phyloP scores from a whole-genome alignment of 2,888 invertebrate genomes.

The Ditula angustiorana region DNA sequence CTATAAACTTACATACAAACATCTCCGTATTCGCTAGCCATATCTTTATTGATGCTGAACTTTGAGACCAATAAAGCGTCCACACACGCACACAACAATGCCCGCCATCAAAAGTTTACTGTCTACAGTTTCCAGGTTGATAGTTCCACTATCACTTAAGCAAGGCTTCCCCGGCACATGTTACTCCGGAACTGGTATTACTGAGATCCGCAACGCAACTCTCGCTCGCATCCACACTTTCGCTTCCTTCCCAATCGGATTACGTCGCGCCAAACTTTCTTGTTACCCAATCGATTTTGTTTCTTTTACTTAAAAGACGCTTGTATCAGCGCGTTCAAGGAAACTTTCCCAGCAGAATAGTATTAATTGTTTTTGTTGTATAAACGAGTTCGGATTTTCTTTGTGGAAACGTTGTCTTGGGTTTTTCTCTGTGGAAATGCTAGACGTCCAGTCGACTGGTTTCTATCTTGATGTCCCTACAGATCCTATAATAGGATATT shows the following conservation, averaged over 20 bases:
- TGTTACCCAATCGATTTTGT: conserved; percentile 10
- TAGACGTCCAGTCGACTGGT: background rate
- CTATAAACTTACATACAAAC: too few species aligned
- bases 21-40: too few species aligned
- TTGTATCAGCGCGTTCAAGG: background rate
- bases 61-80: background rate
- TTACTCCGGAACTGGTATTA: background rate
- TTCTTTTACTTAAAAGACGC: conserved; percentile 20
- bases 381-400: background rate
- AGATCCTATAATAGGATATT: too few species aligned
- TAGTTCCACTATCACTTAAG: conserved; percentile 3
- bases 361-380: conserved; percentile 19
- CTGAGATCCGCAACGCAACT: background rate
- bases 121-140: background rate
- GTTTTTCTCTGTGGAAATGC: background rate
- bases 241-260: conserved; percentile 22
- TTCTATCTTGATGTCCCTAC: background rate
- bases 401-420: background rate
- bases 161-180: background rate
- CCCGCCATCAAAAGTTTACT: background rate
- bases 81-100: background rate
- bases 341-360: conserved; percentile 6
- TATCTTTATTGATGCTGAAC: background rate
- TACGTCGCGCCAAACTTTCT: conserved; percentile 13
- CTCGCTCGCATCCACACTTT: conserved; percentile 4